Percentiles rank a stretch among this genome's conserved stretches.
Evolutionary conservation across 1,140 invertebrate genomes (phyloP).

Genomic region (Anthonomus grandis): DNA sequence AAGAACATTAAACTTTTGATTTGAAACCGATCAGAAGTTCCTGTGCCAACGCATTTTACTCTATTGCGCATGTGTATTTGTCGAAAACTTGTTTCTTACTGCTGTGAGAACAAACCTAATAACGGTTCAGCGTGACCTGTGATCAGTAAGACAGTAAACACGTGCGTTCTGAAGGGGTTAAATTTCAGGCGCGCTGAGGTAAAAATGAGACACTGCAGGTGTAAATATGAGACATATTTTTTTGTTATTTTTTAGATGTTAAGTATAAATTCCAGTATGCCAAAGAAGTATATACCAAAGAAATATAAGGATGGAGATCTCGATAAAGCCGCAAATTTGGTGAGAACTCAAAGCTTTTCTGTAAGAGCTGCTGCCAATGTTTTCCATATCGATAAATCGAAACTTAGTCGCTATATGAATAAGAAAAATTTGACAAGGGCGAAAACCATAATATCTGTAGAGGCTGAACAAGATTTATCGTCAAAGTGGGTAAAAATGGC

Average conservation of each 20-base stretch:
- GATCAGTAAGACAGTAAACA: too few relatives aligned
- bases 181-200: not conserved
- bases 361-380: not conserved
- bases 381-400: not conserved
- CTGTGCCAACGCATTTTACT: too few relatives aligned
- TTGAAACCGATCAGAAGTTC: too few relatives aligned
- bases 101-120: too few relatives aligned
- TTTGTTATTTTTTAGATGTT: too few relatives aligned
- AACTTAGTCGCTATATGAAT: not conserved
- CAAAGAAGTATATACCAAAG: conserved; percentile 1
- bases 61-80: too few relatives aligned
- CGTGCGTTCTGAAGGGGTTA: too few relatives aligned
- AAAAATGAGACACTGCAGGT: not conserved
- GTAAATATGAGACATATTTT: conserved; percentile 2
- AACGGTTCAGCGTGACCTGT: too few relatives aligned
- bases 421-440: not conserved
- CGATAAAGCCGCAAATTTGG: not conserved
- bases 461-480: conserved; percentile 4
- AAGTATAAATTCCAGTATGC: not conserved
- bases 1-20: too few relatives aligned
- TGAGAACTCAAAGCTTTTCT: not conserved
- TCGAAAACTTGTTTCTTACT: too few relatives aligned
- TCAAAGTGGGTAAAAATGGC: not conserved
- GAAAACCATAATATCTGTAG: not conserved
- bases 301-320: not conserved